Conservation (phyloP, 1,140 invertebrate species). For the Diploscapter pachys region DNA sequence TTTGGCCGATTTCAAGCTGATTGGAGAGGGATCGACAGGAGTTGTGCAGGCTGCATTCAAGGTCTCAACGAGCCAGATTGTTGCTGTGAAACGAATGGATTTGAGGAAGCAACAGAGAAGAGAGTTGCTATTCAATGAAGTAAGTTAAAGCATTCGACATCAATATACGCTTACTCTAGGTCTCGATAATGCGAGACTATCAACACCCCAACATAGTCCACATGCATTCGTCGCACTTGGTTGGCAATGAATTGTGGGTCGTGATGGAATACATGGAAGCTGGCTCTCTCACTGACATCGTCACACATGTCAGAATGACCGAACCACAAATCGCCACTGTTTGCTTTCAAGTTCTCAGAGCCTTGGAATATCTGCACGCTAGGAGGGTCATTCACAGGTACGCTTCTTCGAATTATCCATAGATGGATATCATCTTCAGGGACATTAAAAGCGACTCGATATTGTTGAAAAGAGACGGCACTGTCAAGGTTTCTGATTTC, state of each 20-base stretch:
- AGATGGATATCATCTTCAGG: slow-evolving; percentile 1
- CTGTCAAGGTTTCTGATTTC: slow-evolving; percentile 94
- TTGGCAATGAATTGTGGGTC: slow-evolving; percentile 94
- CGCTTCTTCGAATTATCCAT: slow-evolving; percentile 1
- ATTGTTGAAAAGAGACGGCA: slow-evolving; percentile 81
- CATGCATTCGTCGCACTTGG: slow-evolving; percentile 95
- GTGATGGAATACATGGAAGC: slow-evolving; percentile 99
- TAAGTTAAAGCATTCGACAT: slow-evolving; percentile 65
- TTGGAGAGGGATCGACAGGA: slow-evolving; percentile 95
- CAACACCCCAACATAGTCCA: slow-evolving; percentile 98
- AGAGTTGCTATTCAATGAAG: slow-evolving; percentile 97
- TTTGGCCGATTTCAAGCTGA: slow-evolving; percentile 88
- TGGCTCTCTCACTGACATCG: slow-evolving; percentile 93
- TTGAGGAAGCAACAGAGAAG: slow-evolving; percentile 88
- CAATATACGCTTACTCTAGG: neutral
- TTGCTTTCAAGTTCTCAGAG: slow-evolving; percentile 88
- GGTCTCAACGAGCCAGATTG: slow-evolving; percentile 69
- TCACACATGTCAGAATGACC: slow-evolving; percentile 80
- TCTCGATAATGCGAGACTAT: slow-evolving; percentile 88
- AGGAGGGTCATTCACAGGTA: slow-evolving; percentile 86
- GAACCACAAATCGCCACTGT: slow-evolving; percentile 97
- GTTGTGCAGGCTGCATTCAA: slow-evolving; percentile 75
- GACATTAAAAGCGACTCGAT: slow-evolving; percentile 99
- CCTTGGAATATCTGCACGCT: slow-evolving; percentile 89
- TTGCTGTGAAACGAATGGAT: slow-evolving; percentile 99